Evolutionary conservation across 2,113 vertebrate species (phyloP), one percentile per base, ranked within the genome.

Genomic region (Maylandia zebra): DNA sequence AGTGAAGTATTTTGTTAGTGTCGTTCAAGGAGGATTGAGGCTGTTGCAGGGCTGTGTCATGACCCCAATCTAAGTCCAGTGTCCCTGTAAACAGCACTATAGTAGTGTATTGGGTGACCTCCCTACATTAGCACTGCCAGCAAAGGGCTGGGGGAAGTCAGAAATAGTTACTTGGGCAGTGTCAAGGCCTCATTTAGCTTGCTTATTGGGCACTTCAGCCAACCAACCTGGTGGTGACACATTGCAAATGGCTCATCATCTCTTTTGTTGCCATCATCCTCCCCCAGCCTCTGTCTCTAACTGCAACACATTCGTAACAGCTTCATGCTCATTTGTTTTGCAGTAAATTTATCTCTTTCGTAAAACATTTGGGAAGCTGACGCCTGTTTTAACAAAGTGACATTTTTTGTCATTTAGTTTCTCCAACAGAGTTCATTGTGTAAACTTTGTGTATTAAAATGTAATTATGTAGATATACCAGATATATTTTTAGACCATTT

Each of bases 101-200:
- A 74, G 78, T 81, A 38, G 78, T 88, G 76, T 59, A 81, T 85
- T 92, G 90, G 90, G 86, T 93, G 90, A 91, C 92, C 93, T 90
- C 71, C 22, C 82, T 91, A 41, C 55, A 90, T 90, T 88, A 89
- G 71, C 84, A 84, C 57, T 84, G 61, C 81, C 86, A 93, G 64
- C 27, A 4, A 11, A 7, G 2, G 10, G 41, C 36, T 38, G 41
- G 11, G 17, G 48, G 8, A 7, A 79, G 66, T 79, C 64, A 83
- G 81, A 79, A 94, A 95, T 94, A 87, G 89, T 92, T 95, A 95
- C 83, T 90, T 84, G 86, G 83, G 86, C 16, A 24, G 89, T 93
- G 91, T 95, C 90, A 91, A 86, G 90, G 89, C 93, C 93, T 95
- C 89, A 91, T 94, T 94, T 95, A 88, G 81, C 45, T 50, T 24